A percentile compares a stretch with the other conserved stretches of the same genome.
Conservation (phyloP, 2,113 vertebrate genomes). For the Verasper variegatus region DNA sequence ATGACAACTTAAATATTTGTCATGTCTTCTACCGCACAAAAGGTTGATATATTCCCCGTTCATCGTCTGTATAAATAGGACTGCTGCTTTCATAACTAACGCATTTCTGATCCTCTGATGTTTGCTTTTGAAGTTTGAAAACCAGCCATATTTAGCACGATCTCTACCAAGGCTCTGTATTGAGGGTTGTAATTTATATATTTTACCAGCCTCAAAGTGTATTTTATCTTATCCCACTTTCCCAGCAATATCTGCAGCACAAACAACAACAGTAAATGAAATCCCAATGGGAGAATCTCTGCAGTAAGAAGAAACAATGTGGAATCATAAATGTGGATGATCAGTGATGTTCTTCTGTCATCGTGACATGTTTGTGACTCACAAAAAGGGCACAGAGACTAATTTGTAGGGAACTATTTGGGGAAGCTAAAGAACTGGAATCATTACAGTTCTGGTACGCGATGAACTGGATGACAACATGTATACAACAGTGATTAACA, state of each 20-base stretch:
- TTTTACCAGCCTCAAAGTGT: conserved; percentile 23
- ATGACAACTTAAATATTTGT: conserved; percentile 42
- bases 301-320: conserved; percentile 18
- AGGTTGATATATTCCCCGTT: conserved; percentile 30
- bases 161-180: conserved; percentile 29
- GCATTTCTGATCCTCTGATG: conserved; percentile 58
- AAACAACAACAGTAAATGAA: conserved; percentile 27
- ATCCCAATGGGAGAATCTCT: conserved; percentile 24
- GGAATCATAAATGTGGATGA: conserved; percentile 30
- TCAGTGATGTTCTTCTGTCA: conserved; percentile 10
- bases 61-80: conserved; percentile 59
- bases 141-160: conserved; percentile 57
- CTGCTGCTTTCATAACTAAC: conserved; percentile 53
- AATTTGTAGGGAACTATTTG: conserved; percentile 35
- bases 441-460: conserved; percentile 14
- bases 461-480: conserved; percentile 32
- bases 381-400: background rate
- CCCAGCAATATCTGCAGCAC: conserved; percentile 24
- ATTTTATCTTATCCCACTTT: conserved; percentile 28
- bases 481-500: conserved; percentile 32
- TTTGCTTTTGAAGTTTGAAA: conserved; percentile 70
- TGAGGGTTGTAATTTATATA: conserved; percentile 33
- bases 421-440: conserved; percentile 19
- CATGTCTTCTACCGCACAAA: background rate
- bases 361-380: background rate